Conservation (phyloP, 2,113 vertebrate genomes). For the Syrmaticus mikado region DNA sequence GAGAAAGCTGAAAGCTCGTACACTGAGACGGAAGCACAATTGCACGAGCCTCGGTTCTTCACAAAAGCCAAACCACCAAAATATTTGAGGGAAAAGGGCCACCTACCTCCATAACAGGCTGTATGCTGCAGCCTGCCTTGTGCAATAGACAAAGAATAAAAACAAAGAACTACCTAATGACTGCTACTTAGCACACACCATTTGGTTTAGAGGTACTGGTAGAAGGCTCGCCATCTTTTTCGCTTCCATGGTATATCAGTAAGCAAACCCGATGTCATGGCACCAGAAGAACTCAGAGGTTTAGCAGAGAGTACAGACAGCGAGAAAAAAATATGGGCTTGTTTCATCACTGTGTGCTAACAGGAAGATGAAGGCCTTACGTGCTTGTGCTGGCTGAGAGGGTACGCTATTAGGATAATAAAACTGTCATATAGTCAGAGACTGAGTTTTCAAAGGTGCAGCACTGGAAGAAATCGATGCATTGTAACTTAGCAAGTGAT, state of each 20-base stretch:
- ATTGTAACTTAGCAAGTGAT: neutral
- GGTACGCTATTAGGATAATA: neutral
- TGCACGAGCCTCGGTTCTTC: neutral
- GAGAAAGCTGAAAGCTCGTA: neutral
- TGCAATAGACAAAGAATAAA: neutral
- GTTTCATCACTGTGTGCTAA: neutral
- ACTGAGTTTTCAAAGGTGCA: neutral
- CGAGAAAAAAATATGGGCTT: neutral
- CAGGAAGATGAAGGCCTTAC: neutral
- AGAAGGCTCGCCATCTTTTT: neutral
- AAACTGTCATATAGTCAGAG: slow-evolving; percentile 2
- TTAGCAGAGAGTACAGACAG: neutral
- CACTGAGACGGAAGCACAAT: neutral
- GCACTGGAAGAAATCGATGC: neutral
- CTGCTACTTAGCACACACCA: neutral
- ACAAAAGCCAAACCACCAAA: neutral
- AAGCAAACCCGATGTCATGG: neutral
- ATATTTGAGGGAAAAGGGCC: neutral
- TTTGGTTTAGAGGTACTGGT: neutral
- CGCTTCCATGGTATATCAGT: neutral
- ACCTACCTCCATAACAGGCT: neutral
- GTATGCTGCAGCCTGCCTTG: neutral
- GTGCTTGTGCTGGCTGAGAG: neutral
- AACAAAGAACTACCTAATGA: neutral
- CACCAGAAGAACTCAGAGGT: neutral